Base-by-base conservation (phyloP, 1,140 invertebrate genomes). In the Elymnias hypermnestra region DNA sequence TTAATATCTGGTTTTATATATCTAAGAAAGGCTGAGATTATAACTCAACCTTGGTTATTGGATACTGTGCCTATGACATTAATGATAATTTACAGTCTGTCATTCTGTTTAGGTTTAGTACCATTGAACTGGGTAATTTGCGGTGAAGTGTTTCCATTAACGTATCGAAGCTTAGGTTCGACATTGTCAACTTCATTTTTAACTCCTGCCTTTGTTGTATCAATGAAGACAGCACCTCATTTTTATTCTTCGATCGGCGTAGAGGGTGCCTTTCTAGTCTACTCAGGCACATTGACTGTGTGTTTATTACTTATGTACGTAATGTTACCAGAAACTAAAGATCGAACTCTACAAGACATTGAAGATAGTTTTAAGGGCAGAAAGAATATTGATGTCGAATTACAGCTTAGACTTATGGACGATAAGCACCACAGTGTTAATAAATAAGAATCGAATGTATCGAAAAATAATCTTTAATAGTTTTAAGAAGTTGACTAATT, bases 201-300 rank as follows among this genome's bases (percentile, higher is more conserved):
- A 31, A 82, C 78, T 8, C 78, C 78, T 15, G 63, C 78, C n/a
- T 85, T 83, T 36, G 63, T 85, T 1, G 57, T 85, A 13, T 83
- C 82, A n/a, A 83, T 85, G 82, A 85, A 85, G 48, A 79, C 82
- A 25, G 82, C 81, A 2, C 81, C 81, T 2, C 70, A 85, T 63
- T 55, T 85, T 13, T 85, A 75, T 40, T 67, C 72, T 2, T 71
- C 78, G 2, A 69, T 85, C 5, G 81, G 81, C 2, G 81, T 85
- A 0, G 68, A 85, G 51, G 81, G 81, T 12, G 75, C 78, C 1
- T 85, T 75, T 46, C 50, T 85, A 50, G 73, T 81, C 12, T 84
- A 84, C 50, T 81, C 81, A 26, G 65, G 57, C 1, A 68, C 58
- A 12, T 61, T 84, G 15, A 72, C 69, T 6, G 54, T 84, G 2